These are phyloP conservation scores for Tupiocoris notatus DNA, from an alignment of 2,888 invertebrate genomes.

Conservation along the genomic window DNA sequence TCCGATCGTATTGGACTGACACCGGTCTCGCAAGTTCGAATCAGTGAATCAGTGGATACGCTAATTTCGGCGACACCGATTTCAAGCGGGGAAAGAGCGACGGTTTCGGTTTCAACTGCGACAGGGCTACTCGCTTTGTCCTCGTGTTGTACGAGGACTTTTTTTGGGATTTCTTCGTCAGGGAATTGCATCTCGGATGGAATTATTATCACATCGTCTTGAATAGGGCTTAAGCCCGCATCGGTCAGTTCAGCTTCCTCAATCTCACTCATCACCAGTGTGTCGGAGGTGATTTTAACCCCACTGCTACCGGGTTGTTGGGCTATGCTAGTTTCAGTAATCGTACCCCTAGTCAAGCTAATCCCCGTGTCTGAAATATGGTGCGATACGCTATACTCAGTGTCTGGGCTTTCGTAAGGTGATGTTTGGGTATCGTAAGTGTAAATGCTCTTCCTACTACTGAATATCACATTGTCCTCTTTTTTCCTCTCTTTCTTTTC, in stretches of 20 bases:
- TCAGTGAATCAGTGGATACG: conserved; percentile 57
- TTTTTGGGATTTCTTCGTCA: conserved; percentile 53
- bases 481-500: conserved; percentile 53
- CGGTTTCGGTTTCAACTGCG: conserved; percentile 56
- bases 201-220: conserved; percentile 56
- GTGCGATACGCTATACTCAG: conserved; percentile 58
- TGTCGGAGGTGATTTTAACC: conserved; percentile 56
- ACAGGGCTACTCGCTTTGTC: conserved; percentile 59
- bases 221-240: conserved; percentile 60
- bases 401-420: conserved; percentile 55
- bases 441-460: conserved; percentile 58
- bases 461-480: conserved; percentile 58
- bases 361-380: conserved; percentile 60
- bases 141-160: conserved; percentile 49
- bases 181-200: conserved; percentile 53
- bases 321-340: conserved; percentile 56
- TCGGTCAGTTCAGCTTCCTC: conserved; percentile 60
- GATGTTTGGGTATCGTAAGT: conserved; percentile 56
- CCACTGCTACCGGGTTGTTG: conserved; percentile 51
- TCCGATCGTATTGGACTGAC: conserved; percentile 57
- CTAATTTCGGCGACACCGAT: conserved; percentile 59
- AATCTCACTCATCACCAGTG: conserved; percentile 53
- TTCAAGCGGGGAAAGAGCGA: conserved; percentile 54
- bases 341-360: conserved; percentile 58
- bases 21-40: conserved; percentile 58